phyloP scores from a whole-genome alignment of 1,140 invertebrate species.

The Heliconius himera region DNA sequence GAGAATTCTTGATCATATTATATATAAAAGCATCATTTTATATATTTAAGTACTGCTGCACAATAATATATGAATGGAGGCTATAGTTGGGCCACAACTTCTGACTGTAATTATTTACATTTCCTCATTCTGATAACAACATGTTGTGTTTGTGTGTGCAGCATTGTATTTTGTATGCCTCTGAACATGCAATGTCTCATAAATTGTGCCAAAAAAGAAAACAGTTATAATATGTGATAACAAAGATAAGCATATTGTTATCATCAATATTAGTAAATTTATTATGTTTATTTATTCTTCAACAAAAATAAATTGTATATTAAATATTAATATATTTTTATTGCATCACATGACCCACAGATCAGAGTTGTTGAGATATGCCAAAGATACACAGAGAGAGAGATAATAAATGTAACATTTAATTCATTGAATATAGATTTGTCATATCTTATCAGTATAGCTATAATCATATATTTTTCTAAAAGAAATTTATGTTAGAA shows the following conservation, averaged over 20 bases:
- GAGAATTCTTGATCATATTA: no score
- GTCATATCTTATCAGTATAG: conserved; percentile 20
- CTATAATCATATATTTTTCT: background rate
- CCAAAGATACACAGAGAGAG: conserved; percentile 27
- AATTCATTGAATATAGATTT: conserved; percentile 5
- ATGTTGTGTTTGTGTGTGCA: no score
- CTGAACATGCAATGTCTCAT: no score
- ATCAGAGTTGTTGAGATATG: conserved; percentile 43
- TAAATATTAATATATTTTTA: conserved; percentile 33
- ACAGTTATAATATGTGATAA: conserved; percentile 14
- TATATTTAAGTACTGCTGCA: no score
- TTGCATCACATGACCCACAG: conserved; percentile 46
- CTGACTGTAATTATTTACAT: no score
- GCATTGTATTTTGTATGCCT: no score
- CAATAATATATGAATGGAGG: no score
- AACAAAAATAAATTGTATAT: conserved; percentile 1
- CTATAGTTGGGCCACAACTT: no score
- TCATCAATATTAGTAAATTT: background rate
- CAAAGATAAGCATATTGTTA: background rate
- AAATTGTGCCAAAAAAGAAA: no score
- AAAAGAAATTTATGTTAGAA: background rate
- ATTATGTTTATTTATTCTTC: background rate
- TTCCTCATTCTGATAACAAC: no score
- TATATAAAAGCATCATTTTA: no score
- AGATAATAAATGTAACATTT: conserved; percentile 28